Evolutionary conservation across 2,888 invertebrate genomes (phyloP), one percentile per base, ranked within the genome.

Genomic region (Apamea anceps): DNA sequence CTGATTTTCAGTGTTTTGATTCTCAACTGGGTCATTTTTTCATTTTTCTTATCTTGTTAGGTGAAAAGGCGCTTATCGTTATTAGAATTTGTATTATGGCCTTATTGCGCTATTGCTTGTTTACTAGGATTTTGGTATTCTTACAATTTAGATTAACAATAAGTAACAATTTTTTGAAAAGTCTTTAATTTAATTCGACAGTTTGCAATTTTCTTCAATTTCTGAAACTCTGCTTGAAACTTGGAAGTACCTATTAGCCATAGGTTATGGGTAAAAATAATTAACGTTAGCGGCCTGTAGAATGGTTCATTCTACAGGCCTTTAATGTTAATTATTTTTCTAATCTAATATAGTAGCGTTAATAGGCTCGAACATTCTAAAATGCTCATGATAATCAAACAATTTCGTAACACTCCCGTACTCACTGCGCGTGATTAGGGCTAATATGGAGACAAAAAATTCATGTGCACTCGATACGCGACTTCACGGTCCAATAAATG

Each of bases 371-470:
- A 37, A 73, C 45, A 76, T 85, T 80, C 65, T 57, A 76, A 74
- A 81, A 67, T 73, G 48, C 74, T 77, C 57, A 48, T 73, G 65
- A 54, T 72, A 83, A 62, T 66, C n/a, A 57, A 45, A 65, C 60
- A 72, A 65, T 85, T 84, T 84, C 75, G 75, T 67, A 86, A 86
- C 73, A 74, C 18, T 72, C 18, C 54, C 37, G 42, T 54, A 80
- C 57, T 74, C 72, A 78, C 28, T 70, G 78, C 79, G 81, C 83
- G 75, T 83, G 85, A 88, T 89, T 87, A 89, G 84, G 85, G 77
- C 87, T 83, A 86, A 87, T 84, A 89, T 85, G 88, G 89, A 82
- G 82, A 82, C 82, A 87, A 85, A 91, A 91, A 89, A 91, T 91
- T 85, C 81, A 92, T 90, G 82, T 89, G 82, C 75, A 79, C 82